Percentiles rank a stretch among this genome's conserved stretches.
phyloP scores from a whole-genome alignment of 2,113 vertebrate genomes.

The Psittacus erithacus region DNA sequence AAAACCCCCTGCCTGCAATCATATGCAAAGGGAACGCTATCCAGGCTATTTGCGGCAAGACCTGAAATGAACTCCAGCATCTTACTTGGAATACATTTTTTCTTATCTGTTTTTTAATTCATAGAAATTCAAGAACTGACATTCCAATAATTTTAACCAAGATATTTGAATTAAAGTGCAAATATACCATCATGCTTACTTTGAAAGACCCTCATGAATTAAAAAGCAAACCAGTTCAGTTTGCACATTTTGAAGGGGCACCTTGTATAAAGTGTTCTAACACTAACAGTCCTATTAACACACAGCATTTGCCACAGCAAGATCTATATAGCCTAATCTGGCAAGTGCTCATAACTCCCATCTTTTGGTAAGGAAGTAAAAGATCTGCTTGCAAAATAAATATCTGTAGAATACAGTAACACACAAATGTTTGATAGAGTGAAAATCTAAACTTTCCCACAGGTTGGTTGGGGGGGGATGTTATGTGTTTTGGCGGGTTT shows the following conservation, averaged over 20 bases:
- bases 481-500: background rate
- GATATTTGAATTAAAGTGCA: background rate
- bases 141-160: background rate
- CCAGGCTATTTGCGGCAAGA: conserved; percentile 69
- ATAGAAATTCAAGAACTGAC: background rate
- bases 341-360: background rate
- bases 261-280: background rate
- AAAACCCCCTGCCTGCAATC: conserved; percentile 69
- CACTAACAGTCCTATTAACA: background rate
- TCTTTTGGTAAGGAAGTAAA: background rate
- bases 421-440: background rate
- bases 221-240: background rate
- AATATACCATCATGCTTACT: background rate
- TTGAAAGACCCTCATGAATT: background rate
- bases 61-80: conserved; percentile 67
- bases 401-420: background rate
- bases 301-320: background rate
- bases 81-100: background rate
- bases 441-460: background rate
- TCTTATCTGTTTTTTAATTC: conserved; percentile 20
- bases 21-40: conserved; percentile 58
- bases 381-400: background rate
- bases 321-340: background rate
- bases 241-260: background rate
- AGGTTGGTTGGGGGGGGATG: background rate